These are phyloP conservation scores for Cryptops parisi DNA, from an alignment of 2,888 invertebrate genomes.

Conservation along the genomic window DNA sequence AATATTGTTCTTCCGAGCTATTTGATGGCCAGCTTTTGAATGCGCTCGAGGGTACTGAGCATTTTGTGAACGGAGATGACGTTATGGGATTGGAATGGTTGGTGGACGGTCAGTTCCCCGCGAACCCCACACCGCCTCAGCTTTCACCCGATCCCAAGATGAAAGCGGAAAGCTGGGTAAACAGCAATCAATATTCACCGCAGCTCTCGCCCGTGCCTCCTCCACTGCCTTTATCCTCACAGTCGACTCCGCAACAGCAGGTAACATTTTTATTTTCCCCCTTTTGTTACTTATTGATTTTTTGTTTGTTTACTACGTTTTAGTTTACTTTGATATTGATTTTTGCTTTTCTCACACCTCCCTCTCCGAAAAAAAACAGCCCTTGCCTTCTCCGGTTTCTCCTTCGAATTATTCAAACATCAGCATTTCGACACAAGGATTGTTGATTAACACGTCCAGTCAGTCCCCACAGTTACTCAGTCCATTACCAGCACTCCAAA, in stretches of 20 bases:
- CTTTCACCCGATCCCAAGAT: background rate
- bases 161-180: conserved; percentile 1
- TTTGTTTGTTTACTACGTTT: no score
- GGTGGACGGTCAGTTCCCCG: background rate
- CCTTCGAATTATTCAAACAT: background rate
- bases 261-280: background rate
- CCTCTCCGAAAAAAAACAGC: conserved; percentile 4
- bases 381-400: background rate
- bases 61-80: conserved; percentile 13
- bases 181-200: conserved; percentile 11
- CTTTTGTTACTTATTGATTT: no score
- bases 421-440: conserved; percentile 5
- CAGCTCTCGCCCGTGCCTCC: conserved; percentile 8
- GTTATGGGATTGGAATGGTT: conserved; percentile 10
- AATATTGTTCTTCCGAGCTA: conserved; percentile 15
- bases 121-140: conserved; percentile 7
- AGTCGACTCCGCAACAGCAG: conserved; percentile 3
- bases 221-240: conserved; percentile 6
- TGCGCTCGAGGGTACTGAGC: conserved; percentile 4
- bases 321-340: no score
- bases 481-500: conserved; percentile 14
- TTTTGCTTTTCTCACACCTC: no score
- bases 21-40: conserved; percentile 16
- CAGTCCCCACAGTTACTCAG: conserved; percentile 12
- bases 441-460: conserved; percentile 3